Conservation (phyloP, 2,888 invertebrate species). For the Drosophila recens region DNA sequence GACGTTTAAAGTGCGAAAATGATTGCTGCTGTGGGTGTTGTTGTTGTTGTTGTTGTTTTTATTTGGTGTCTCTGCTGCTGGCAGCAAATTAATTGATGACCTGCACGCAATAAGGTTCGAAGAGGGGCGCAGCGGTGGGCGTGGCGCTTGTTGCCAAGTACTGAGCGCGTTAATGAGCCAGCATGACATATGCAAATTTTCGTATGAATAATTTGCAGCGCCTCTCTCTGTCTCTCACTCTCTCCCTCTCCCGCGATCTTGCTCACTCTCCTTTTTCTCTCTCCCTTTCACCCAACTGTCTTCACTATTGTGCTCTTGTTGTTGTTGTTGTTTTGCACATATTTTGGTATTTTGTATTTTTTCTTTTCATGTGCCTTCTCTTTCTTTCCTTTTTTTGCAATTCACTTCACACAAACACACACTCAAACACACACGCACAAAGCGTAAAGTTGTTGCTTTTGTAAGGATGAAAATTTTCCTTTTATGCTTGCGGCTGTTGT, state of each 20-base stretch:
- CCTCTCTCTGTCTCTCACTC: neutral
- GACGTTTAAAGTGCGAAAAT: conserved; percentile 64
- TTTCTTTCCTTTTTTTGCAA: conserved; percentile 35
- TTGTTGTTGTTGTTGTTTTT: conserved; percentile 20
- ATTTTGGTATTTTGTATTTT: conserved; percentile 48
- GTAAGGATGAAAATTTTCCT: conserved; percentile 36
- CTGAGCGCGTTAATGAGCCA: conserved; percentile 59
- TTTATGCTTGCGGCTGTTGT: conserved; percentile 45
- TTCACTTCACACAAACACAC: conserved; percentile 56
- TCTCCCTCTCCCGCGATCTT: neutral
- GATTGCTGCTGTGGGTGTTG: conserved; percentile 32
- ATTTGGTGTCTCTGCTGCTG: conserved; percentile 22
- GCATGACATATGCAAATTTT: conserved; percentile 59
- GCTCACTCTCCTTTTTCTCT: neutral
- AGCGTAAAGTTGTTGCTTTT: conserved; percentile 38
- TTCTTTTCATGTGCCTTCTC: conserved; percentile 14
- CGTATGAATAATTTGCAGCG: conserved; percentile 50
- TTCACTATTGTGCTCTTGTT: conserved; percentile 12
- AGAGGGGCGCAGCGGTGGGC: neutral
- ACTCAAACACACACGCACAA: conserved; percentile 11
- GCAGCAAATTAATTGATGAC: conserved; percentile 71
- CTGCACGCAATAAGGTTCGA: conserved; percentile 58
- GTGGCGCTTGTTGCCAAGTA: conserved; percentile 19
- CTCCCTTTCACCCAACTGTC: neutral
- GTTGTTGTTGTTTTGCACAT: conserved; percentile 13